Base-by-base conservation (phyloP, 2,888 invertebrate species). In the Volucella inflata region DNA sequence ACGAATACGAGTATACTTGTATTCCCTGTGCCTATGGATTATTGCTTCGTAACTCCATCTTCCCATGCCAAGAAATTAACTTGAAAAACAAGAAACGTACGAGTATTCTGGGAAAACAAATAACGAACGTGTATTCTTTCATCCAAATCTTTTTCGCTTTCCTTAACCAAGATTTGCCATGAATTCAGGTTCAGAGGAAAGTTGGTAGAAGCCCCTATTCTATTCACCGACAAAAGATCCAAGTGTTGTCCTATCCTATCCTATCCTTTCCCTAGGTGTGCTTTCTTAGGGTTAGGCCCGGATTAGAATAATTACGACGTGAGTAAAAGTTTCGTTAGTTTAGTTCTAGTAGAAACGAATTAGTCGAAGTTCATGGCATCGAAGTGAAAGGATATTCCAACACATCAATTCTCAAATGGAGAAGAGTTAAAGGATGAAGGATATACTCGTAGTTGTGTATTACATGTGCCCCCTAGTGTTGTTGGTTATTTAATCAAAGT, bases 61-160 rank as follows among this genome's bases (percentile, higher is more conserved):
- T n/a, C 10, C n/a, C 36, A 9, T 30, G 12, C 14, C 53, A 12
- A 14, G 40, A 16, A 17, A 17, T 11, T 40, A 42, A n/a, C 11
- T 40, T 53, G 50, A 51, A 65, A 67, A 67, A 17, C 67, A 67
- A 53, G 38, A 67, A 67, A 67, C 50, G 65, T 53, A n/a, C n/a
- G n/a, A n/a, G n/a, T n/a, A 51, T 40, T 42, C 65, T 14, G 40
- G n/a, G 42, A 42, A 12, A 53, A 67, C 67, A 67, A 67, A 67
- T 53, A 42, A 53, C 67, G 53, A 14, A 67, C 51, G 67, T 67
- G 51, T 53, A 67, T 21, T 17, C 51, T 42, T 67, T 53, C 42
- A 40, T n/a, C n/a, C 40, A 59, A 59, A 59, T 59, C 59, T 59
- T 59, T 59, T 40, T 17, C 42, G 16, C 42, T 59, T 40, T 17